phyloP scores from a whole-genome alignment of 2,113 vertebrate genomes.

The Pomatostomus ruficeps region DNA sequence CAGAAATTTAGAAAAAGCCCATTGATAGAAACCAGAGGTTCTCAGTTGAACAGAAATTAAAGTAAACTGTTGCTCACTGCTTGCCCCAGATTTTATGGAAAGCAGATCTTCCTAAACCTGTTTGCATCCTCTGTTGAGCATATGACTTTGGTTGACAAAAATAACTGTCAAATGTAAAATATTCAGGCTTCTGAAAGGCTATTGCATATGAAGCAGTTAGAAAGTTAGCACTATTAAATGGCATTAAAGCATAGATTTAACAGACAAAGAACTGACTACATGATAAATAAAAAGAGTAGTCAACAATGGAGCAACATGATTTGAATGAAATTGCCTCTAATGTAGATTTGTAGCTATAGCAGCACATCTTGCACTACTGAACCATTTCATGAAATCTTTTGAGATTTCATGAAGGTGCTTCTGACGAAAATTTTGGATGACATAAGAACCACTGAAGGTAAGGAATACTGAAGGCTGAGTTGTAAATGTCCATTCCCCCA shows the following conservation, averaged over 20 bases:
- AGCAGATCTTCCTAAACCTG: background rate
- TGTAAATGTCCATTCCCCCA: background rate
- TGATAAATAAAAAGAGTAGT: background rate
- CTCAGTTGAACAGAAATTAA: background rate
- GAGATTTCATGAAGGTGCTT: background rate
- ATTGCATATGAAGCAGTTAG: background rate
- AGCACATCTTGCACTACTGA: background rate
- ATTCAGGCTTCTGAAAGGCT: background rate
- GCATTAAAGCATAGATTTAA: background rate
- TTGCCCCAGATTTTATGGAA: background rate
- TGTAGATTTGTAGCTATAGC: background rate
- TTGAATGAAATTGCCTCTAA: background rate
- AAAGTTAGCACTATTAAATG: background rate
- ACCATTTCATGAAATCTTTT: background rate
- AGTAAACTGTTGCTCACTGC: background rate
- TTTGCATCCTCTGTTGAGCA: background rate
- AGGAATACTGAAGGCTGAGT: background rate
- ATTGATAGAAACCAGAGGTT: background rate
- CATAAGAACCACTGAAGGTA: rapidly evolving
- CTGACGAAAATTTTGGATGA: background rate
- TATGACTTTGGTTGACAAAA: background rate
- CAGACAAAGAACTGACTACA: background rate
- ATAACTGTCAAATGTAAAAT: background rate
- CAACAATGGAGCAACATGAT: background rate
- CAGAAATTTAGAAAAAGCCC: background rate